phyloP scores from a whole-genome alignment of 2,888 invertebrate species.

The Lepidochitona cinerea region DNA sequence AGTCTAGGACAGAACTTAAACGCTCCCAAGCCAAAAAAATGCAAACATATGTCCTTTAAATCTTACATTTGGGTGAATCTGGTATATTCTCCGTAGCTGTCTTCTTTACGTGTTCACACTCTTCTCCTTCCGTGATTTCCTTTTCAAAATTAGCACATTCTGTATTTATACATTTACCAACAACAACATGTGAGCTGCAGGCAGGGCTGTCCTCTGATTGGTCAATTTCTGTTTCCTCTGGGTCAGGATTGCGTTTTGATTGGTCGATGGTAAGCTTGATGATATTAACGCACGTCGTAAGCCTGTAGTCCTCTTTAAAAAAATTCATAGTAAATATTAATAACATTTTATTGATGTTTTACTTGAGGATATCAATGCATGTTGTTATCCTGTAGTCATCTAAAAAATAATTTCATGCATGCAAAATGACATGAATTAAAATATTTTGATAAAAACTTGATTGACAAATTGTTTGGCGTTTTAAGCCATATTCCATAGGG shows the following conservation, averaged over 20 bases:
- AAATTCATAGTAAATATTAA: too few relatives aligned
- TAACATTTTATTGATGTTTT: too few relatives aligned
- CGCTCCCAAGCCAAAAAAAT: too few relatives aligned
- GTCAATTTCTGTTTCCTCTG: slow-evolving; percentile 3
- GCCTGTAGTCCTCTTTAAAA: slow-evolving; percentile 85
- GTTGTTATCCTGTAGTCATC: too few relatives aligned
- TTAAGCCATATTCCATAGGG: too few relatives aligned
- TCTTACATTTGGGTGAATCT: background rate
- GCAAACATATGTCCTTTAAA: too few relatives aligned
- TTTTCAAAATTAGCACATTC: slow-evolving; percentile 17
- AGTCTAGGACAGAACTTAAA: too few relatives aligned
- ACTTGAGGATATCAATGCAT: background rate
- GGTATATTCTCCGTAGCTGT: background rate
- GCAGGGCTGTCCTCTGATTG: background rate
- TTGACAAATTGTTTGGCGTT: too few relatives aligned
- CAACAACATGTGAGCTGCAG: slow-evolving; percentile 1
- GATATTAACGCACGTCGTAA: slow-evolving; percentile 88
- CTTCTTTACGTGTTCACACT: slow-evolving; percentile 42
- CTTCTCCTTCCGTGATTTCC: slow-evolving; percentile 24
- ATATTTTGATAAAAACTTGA: too few relatives aligned
- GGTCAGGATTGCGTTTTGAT: slow-evolving; percentile 32
- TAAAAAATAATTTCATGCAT: too few relatives aligned
- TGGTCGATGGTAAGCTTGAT: slow-evolving; percentile 83
- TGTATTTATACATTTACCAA: slow-evolving; percentile 48
- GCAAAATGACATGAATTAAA: too few relatives aligned